Conservation (phyloP, 1,140 invertebrate genomes). For the Drosophila simulans region DNA sequence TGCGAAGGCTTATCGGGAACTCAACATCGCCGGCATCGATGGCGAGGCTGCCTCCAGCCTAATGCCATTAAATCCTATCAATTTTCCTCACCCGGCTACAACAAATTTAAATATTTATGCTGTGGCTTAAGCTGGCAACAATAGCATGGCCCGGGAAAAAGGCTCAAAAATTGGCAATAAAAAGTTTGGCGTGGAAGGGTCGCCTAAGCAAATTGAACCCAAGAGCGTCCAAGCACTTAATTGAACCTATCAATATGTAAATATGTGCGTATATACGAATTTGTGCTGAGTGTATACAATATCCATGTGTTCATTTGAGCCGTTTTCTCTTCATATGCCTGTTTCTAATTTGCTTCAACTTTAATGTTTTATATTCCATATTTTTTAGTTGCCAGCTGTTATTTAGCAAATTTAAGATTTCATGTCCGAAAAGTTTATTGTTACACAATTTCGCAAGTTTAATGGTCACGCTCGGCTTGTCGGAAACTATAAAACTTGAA, state of each 20-base stretch:
- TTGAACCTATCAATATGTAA: slow-evolving; percentile 71
- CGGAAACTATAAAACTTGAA: slow-evolving; percentile 7
- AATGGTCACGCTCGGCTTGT: background rate
- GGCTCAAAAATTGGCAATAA: slow-evolving; percentile 71
- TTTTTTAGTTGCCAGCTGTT: slow-evolving; percentile 42
- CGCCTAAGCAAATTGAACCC: slow-evolving; percentile 58
- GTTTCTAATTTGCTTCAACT: slow-evolving; percentile 47
- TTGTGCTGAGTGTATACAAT: slow-evolving; percentile 1
- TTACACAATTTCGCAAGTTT: background rate
- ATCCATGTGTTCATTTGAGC: slow-evolving; percentile 27
- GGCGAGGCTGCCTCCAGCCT: slow-evolving; percentile 35
- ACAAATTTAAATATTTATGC: slow-evolving; percentile 81
- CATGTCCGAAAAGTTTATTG: background rate
- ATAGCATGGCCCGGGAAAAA: slow-evolving; percentile 46
- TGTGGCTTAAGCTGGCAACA: slow-evolving; percentile 59
- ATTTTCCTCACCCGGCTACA: slow-evolving; percentile 61
- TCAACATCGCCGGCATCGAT: slow-evolving; percentile 41
- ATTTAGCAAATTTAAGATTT: background rate
- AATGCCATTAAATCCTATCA: slow-evolving; percentile 82
- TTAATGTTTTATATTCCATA: slow-evolving; percentile 37
- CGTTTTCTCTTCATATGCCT: slow-evolving; percentile 5
- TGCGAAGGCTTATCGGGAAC: slow-evolving; percentile 61
- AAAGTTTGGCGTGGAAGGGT: slow-evolving; percentile 17
- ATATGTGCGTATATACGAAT: slow-evolving; percentile 10
- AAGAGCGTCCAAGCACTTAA: slow-evolving; percentile 75